Evolutionary conservation across 2,797 vertebrate species (phyloP).

Genomic region (Spinus olivaceus): DNA sequence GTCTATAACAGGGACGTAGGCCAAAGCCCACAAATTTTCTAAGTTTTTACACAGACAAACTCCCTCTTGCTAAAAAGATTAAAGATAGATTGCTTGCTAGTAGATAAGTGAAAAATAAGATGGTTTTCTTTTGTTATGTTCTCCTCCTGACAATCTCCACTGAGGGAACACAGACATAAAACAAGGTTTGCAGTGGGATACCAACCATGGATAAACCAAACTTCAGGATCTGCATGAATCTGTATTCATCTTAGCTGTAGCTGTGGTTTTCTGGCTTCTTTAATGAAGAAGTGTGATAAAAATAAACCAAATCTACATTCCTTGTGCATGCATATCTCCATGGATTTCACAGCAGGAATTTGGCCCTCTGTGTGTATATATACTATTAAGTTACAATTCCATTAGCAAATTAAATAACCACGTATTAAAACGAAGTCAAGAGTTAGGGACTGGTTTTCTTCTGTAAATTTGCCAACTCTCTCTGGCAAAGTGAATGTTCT

Average conservation of each 20-base stretch:
- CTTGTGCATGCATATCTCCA: background rate
- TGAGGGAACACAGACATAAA: conserved; percentile 20
- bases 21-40: background rate
- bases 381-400: conserved; percentile 18
- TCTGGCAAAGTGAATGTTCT: conserved; percentile 7
- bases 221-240: background rate
- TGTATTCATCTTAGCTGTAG: background rate
- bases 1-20: rapidly evolving
- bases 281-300: conserved; percentile 48
- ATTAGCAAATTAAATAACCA: conserved; percentile 58
- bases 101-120: background rate
- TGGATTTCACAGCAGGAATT: conserved; percentile 31
- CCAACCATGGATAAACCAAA: background rate
- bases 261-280: conserved; percentile 31
- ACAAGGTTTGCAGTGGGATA: background rate
- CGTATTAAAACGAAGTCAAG: background rate
- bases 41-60: background rate
- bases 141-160: background rate
- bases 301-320: conserved; percentile 47
- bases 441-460: conserved; percentile 22
- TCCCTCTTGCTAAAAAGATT: background rate
- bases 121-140: conserved; percentile 20
- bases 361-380: background rate
- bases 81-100: background rate
- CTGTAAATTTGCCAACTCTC: conserved; percentile 2